Base-by-base conservation (phyloP, 2,888 invertebrate species). In the Drepanosiphum platanoidis region DNA sequence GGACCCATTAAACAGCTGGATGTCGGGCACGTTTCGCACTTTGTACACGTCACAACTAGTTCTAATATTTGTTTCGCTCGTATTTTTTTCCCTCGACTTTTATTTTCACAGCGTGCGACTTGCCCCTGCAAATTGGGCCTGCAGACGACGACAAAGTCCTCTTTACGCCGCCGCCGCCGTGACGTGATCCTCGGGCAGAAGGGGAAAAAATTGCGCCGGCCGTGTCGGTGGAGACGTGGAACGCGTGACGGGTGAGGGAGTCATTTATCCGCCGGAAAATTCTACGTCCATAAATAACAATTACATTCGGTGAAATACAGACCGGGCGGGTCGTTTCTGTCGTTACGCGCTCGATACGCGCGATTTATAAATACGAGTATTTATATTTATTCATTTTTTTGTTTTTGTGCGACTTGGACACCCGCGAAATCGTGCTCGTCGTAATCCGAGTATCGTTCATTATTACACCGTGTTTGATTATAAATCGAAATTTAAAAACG, bases 31-130 rank as follows among this genome's bases (percentile, higher is more conserved):
- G 32, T 39, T 71, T 81, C n/a, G 39, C 58, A 81, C 71, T 81
- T 81, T 81, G 81, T 81, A 72, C 81, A 42, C 15, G 81, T 81
- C 71, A 81, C n/a, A 72, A 81, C 39, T 42, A 61, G 71, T 81
- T 61, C 81, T 61, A n/a, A n/a, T n/a, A 81, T 81, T 71, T 81
- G 58, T 72, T 72, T 61, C 72, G 18, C 36, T 70, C 52, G n/a
- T 27, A 70, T 70, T 70, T 70, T 52, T 34, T 58, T 36, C 27
- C n/a, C n/a, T n/a, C n/a, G n/a, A n/a, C 66, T 66, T 61, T 34
- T 15, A 30, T 32, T 64, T 30, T 22, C 18, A 18, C 81, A 71
- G 71, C 68, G 52, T 52, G 71, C 13, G 58, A 58, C 36, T 80
- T 58, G n/a, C 7, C 9, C 36, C 80, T 70, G 8, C 39, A 81